Evolutionary conservation across 2,113 vertebrate species (phyloP), one percentile per base, ranked within the genome.

Genomic region (Anoura caudifer): DNA sequence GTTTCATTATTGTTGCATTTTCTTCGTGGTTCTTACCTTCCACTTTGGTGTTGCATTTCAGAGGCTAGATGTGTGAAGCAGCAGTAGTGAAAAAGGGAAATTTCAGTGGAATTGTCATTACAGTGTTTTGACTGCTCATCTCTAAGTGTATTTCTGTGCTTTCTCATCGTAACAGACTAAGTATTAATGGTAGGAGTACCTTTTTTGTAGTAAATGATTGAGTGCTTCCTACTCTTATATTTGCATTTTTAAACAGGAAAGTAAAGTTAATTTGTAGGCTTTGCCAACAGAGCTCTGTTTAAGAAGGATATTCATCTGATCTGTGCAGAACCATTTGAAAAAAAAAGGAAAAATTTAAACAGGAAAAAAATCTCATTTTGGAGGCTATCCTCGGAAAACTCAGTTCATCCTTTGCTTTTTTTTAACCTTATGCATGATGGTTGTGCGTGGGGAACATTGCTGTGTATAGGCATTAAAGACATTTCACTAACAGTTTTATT

Each of bases 151-250:
- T 87, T 95, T 82, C 82, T 70, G 67, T 83, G 63, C 70, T 0
- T 91, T 67, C 79, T 91, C 87, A 13, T 95, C 61, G 12, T 82
- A 41, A n/a, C 67, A 89, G 59, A 69, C 38, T 63, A 36, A 65
- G 81, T 77, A 20, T 50, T 86, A 38, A 75, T 24, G 61, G 70
- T 91, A 84, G 91, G 54, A 45, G 65, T 0, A 10, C 76, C 80
- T 92, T 6, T 95, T 97, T 92, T 97, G 67, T 61, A 86, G 88
- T 82, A 87, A 77, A 59, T 61, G 91, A 91, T 38, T 65, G 96
- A 95, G n/a, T 59, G 61, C 95, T 88, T 93, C 97, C 97, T 80
- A 94, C 96, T 97, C 91, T 38, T 90, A 41, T 7, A 93, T 92
- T 93, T 96, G 88, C 90, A 79, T 89, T 94, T 95, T 97, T 94